Percentiles rank a stretch among this genome's conserved stretches.
Conservation (phyloP, 92 coral and sea anemone genomes). For the Actinostola sp. region DNA sequence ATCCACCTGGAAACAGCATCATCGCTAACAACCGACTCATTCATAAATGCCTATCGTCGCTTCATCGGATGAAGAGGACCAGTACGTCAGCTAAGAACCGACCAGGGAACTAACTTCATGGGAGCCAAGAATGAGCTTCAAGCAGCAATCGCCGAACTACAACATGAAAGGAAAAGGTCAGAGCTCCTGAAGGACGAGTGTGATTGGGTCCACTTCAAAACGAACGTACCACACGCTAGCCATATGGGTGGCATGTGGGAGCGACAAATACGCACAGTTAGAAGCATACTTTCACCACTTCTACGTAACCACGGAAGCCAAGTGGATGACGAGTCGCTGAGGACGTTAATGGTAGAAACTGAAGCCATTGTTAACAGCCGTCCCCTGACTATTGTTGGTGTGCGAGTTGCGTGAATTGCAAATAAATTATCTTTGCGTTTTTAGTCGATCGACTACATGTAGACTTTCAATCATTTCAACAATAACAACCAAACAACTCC, state of each 20-base stretch:
- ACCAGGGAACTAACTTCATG: conserved; percentile 16
- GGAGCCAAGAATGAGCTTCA: conserved; percentile 8
- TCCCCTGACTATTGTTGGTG: not conserved
- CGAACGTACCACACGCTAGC: not conserved
- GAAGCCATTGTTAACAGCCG: conserved; percentile 12
- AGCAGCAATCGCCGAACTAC: not conserved
- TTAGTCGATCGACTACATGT: too few relatives aligned
- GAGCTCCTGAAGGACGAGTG: not conserved
- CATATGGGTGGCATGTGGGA: conserved; percentile 17
- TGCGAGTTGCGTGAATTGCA: too few relatives aligned
- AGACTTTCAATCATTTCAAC: too few relatives aligned
- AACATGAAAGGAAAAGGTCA: not conserved
- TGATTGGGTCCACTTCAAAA: conserved; percentile 8
- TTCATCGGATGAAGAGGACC: conserved; percentile 3
- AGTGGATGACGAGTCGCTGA: conserved; percentile 1
- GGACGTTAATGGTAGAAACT: not conserved
- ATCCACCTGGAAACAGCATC: not conserved
- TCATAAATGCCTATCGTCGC: conserved; percentile 1
- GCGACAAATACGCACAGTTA: conserved; percentile 7
- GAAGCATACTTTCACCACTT: not conserved
- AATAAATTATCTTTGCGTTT: too few relatives aligned
- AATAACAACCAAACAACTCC: too few relatives aligned
- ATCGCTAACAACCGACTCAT: not conserved
- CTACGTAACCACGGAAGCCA: not conserved
- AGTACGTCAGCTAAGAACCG: not conserved